These are phyloP conservation scores for Lycophotia porphyrea DNA, from an alignment of 2,888 invertebrate genomes.

Conservation along the genomic window DNA sequence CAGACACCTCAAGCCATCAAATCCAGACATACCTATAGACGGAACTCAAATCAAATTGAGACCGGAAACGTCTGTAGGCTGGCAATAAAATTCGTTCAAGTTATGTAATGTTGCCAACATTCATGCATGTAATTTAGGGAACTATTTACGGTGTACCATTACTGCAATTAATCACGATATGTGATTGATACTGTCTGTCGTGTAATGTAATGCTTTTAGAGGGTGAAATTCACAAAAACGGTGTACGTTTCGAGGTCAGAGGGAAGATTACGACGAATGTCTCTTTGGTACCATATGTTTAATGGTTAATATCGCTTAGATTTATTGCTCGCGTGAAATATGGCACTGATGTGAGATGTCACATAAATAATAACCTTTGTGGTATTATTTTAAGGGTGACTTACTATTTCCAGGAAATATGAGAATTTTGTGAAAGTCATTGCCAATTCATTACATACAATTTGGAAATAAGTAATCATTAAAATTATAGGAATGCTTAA, in stretches of 20 bases:
- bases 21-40: constrained; percentile 16
- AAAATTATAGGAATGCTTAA: neutral
- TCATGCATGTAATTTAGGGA: constrained; percentile 24
- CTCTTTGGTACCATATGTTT: constrained; percentile 20
- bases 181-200: constrained; percentile 42
- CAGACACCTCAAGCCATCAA: constrained; percentile 25
- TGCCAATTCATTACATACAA: neutral
- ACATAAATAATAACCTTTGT: constrained; percentile 3
- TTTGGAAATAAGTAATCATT: neutral
- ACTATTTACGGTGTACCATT: constrained; percentile 26
- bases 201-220: constrained; percentile 32
- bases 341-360: constrained; percentile 5
- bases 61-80: constrained; percentile 44
- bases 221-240: constrained; percentile 39
- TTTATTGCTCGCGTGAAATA: constrained; percentile 38
- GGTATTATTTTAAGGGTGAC: constrained; percentile 14
- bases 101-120: constrained; percentile 41
- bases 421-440: neutral
- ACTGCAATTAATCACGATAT: constrained; percentile 53
- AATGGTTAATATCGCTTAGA: constrained; percentile 33
- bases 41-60: constrained; percentile 41
- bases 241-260: constrained; percentile 38
- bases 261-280: constrained; percentile 45
- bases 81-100: constrained; percentile 58
- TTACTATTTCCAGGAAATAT: neutral